Evolutionary conservation across 2,797 vertebrate species (phyloP).

Genomic region (Poeciliopsis turneri): DNA sequence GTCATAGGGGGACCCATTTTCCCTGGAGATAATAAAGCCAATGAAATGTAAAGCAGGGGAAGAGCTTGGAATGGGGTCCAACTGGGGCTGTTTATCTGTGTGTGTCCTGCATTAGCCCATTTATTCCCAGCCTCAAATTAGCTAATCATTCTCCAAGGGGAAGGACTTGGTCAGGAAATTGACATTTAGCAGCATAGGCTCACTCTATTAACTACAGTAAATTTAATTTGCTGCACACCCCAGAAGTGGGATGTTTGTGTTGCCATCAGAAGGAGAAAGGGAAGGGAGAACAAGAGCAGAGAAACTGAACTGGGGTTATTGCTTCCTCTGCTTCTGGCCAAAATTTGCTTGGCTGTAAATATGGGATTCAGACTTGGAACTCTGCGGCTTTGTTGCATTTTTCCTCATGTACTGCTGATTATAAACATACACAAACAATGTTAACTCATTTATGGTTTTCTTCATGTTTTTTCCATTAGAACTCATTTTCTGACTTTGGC

Average conservation of each 20-base stretch:
- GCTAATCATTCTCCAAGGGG: conserved; percentile 85
- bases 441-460: conserved; percentile 69
- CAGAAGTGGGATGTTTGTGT: conserved; percentile 78
- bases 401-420: conserved; percentile 75
- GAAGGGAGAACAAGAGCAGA: conserved; percentile 31
- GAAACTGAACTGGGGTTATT: conserved; percentile 72
- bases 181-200: conserved; percentile 86
- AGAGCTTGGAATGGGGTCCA: conserved; percentile 78
- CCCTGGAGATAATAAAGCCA: conserved; percentile 84
- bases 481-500: conserved; percentile 42
- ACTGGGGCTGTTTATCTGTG: conserved; percentile 78
- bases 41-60: conserved; percentile 84
- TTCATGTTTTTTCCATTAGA: conserved; percentile 50
- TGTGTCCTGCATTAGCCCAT: conserved; percentile 82
- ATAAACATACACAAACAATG: conserved; percentile 73
- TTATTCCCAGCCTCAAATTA: conserved; percentile 82
- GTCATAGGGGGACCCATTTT: conserved; percentile 83
- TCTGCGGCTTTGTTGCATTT: conserved; percentile 63
- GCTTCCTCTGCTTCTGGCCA: conserved; percentile 77
- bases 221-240: conserved; percentile 85
- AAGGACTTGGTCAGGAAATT: conserved; percentile 86
- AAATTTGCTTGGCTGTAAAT: conserved; percentile 77
- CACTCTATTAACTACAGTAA: conserved; percentile 88
- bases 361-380: conserved; percentile 70
- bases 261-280: conserved; percentile 67